phyloP scores from a whole-genome alignment of 2,797 vertebrate genomes.

The Gymnoscopelus braueri region DNA sequence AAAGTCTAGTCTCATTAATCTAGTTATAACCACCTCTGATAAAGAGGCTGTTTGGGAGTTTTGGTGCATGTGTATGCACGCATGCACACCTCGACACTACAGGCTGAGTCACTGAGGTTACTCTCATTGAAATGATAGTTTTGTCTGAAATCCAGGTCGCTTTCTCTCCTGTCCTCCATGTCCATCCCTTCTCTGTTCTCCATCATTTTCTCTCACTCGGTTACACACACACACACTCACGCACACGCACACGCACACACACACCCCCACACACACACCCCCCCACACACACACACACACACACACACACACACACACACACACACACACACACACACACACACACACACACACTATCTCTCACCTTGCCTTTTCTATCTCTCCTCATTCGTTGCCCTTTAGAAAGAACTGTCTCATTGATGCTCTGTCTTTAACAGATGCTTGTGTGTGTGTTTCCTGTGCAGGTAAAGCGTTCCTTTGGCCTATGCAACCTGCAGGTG shows the following conservation, averaged over 20 bases:
- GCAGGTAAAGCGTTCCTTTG: conserved; percentile 93
- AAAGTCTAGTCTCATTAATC: too few relatives aligned
- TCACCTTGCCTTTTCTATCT: not conserved
- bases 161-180: not conserved
- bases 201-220: not conserved
- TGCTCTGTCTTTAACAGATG: not conserved
- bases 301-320: too few relatives aligned
- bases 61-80: too few relatives aligned
- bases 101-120: too few relatives aligned
- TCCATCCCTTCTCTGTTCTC: not conserved
- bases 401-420: not conserved
- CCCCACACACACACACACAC: too few relatives aligned
- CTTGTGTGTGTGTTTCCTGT: conserved; percentile 26
- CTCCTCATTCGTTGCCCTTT: not conserved
- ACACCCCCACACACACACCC: too few relatives aligned
- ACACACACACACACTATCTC: not conserved
- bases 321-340: too few relatives aligned
- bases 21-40: too few relatives aligned
- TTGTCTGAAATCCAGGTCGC: not conserved
- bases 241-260: too few relatives aligned
- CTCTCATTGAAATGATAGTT: not conserved
- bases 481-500: conserved; percentile 89
- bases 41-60: too few relatives aligned
- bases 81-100: too few relatives aligned
- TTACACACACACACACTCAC: too few relatives aligned